Base-by-base conservation (phyloP, 2,113 vertebrate genomes). In the Excalfactoria chinensis region DNA sequence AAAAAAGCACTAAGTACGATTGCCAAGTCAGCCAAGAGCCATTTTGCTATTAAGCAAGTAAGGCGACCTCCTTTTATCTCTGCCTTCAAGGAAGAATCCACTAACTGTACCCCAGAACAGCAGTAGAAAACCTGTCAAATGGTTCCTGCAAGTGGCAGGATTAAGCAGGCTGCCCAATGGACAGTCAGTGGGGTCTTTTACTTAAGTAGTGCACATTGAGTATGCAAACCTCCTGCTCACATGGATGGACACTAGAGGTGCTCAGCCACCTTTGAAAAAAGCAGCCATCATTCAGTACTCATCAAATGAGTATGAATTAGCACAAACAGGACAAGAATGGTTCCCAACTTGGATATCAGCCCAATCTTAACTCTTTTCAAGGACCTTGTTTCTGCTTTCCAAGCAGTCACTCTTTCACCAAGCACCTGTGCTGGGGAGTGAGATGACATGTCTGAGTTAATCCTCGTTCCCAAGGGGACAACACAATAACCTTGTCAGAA, bases 391-490 rank as follows among this genome's bases (percentile, higher is more conserved):
- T 92, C 68, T 94, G 86, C 51, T 76, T 74, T 86, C 84, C 79
- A 68, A 70, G 89, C 81, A 89, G 81, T 91, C 82, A 48, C 74
- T 83, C 89, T 94, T 93, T 92, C 93, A 88, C 51, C 51, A n/a
- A 80, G 78, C 94, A 96, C 95, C 89, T 96, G 94, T 89, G 89
- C 72, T 7, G 43, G 69, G 49, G 46, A 83, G 43, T 0, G 0
- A 79, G 94, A 62, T 41, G 86, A 92, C 88, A 88, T 14, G 43
- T 77, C 79, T 15, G 58, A 0, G 23, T 46, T 95, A 95, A 96
- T 94, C 88, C 95, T 41, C 2, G 3, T 88, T 96, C 91, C 89
- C 88, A 92, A 73, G 91, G 87, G 84, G 51, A 89, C 75, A 67
- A 23, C 89, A 93, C 82, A 95, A 92, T 83, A 40, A 89, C 26